These are phyloP conservation scores for Pipistrellus kuhlii DNA, from an alignment of 2,797 vertebrate species.

Conservation along the genomic window DNA sequence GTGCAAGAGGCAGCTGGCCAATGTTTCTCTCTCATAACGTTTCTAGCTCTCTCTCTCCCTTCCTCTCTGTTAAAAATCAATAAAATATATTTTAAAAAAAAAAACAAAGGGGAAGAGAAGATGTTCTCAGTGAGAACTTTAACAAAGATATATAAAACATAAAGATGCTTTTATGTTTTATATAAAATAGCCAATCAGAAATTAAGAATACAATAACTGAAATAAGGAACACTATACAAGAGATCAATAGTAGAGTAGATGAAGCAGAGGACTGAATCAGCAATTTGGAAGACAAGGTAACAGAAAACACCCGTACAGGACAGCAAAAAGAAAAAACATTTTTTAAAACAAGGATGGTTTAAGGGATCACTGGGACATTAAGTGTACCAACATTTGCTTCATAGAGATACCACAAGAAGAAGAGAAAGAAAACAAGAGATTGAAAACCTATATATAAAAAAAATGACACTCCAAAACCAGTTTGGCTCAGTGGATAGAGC, in stretches of 20 bases:
- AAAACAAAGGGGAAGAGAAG: not conserved
- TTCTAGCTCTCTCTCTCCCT: too few relatives aligned
- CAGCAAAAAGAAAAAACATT: not conserved
- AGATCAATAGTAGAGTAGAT: not conserved
- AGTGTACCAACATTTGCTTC: not conserved
- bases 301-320: not conserved
- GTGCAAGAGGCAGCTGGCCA: too few relatives aligned
- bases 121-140: not conserved
- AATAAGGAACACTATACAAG: not conserved
- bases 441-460: not conserved
- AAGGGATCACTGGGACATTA: not conserved
- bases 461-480: not conserved
- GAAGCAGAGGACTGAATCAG: not conserved
- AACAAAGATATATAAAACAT: not conserved
- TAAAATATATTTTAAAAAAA: too few relatives aligned
- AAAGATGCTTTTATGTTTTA: not conserved
- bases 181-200: not conserved
- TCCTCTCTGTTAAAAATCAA: too few relatives aligned
- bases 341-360: not conserved
- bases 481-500: too few relatives aligned
- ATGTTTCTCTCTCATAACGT: too few relatives aligned
- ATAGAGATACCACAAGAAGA: not conserved
- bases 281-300: not conserved
- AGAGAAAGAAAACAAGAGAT: not conserved
- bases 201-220: not conserved